Percentiles rank a stretch among this genome's conserved stretches.
Conservation (phyloP, 2,888 invertebrate genomes). For the Lochmaea crataegi region DNA sequence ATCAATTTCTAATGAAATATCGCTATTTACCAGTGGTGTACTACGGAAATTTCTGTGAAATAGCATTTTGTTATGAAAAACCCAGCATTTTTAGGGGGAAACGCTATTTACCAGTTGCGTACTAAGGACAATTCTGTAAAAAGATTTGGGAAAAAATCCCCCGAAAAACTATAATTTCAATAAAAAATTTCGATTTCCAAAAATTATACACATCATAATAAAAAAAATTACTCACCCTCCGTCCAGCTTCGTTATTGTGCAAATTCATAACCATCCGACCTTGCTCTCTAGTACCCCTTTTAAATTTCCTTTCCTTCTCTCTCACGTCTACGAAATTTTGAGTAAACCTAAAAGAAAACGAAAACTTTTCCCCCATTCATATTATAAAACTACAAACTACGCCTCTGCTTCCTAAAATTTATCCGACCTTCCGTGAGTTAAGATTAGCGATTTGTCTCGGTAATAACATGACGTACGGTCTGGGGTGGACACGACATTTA, state of each 20-base stretch:
- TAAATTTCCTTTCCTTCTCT: conserved; percentile 88
- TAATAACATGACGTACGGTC: conserved; percentile 58
- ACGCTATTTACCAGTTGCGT: no score
- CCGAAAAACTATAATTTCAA: no score
- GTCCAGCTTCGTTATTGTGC: conserved; percentile 97
- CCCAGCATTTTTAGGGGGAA: no score
- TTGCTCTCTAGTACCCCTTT: conserved; percentile 83
- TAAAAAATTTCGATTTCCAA: no score
- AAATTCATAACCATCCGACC: conserved; percentile 95
- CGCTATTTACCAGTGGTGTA: no score
- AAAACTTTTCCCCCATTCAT: no score
- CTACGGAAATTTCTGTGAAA: no score
- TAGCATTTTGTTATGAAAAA: no score
- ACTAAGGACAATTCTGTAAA: no score
- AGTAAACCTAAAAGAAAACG: conserved; percentile 78
- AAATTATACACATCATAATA: neutral
- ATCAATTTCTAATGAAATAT: no score
- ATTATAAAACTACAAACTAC: no score
- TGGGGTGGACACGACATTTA: conserved; percentile 60
- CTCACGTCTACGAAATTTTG: conserved; percentile 94
- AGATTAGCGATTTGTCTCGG: conserved; percentile 62
- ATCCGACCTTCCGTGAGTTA: conserved; percentile 1
- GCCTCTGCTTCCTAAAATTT: neutral
- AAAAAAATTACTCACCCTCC: conserved; percentile 81
- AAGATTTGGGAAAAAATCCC: no score